Base-by-base conservation (phyloP, 2,888 invertebrate genomes). In the Tetragnatha montana region DNA sequence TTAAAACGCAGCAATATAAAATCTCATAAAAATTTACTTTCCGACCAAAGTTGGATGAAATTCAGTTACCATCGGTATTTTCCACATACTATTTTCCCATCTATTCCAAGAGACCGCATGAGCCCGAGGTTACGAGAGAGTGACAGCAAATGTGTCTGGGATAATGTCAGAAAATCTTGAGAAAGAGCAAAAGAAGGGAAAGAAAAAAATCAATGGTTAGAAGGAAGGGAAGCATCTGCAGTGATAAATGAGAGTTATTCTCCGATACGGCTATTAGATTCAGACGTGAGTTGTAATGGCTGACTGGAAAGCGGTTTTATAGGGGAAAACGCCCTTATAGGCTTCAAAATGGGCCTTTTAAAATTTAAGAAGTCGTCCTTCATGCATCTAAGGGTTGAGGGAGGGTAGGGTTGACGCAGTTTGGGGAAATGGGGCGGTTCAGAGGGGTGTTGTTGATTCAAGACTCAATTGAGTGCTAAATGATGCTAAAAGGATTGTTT, bases 181-280 rank as follows among this genome's bases (percentile, higher is more conserved):
- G 60, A 17, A 60, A 60, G 14, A 60, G 60, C 12, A 60, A 60
- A 60, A 60, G 60, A 60, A 12, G 14, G 17, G 60, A 60, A 60
- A 60, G 60, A 60, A 60, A 60, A 60, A 60, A 60, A 60, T 60
- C 60, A 60, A 60, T 60, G 60, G 60, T 60, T 17, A 17, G 35
- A 10, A 60, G 17, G 60, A 60, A 60, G 60, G 12, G 35, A 35
- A 60, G 60, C 60, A 60, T 60, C 60, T 60, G 60, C 60, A 8
- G 60, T 60, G 60, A 60, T 60, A 17, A 60, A 60, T 60, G 60
- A 60, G 60, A 12, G 60, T 60, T 60, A 60, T 60, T 60, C 60
- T 60, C 60, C 60, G 60, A 60, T 60, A 60, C 60, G 60, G 60
- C 60, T 60, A 60, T 60, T 60, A 60, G 60, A 60, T 60, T 60